Percentiles rank a stretch among this genome's conserved stretches.
These are phyloP conservation scores for Leptinotarsa rubiginosa DNA, from an alignment of 2,888 invertebrate genomes.

Conservation along the genomic window DNA sequence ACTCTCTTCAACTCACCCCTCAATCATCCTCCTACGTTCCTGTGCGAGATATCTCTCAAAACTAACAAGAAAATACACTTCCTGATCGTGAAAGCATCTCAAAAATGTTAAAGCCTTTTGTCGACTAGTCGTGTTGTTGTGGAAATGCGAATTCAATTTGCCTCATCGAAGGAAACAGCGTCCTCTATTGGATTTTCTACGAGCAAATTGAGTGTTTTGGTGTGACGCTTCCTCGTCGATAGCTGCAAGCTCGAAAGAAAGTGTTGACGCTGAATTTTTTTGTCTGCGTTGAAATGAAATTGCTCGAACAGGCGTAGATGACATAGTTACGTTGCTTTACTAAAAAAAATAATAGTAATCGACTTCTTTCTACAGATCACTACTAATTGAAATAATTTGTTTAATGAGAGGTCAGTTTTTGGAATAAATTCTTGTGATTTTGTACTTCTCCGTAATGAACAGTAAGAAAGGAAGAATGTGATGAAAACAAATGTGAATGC, in stretches of 20 bases:
- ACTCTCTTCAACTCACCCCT: background rate
- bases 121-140: slow-evolving; percentile 19
- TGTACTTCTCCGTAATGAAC: too few relatives aligned
- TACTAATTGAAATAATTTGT: too few relatives aligned
- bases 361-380: too few relatives aligned
- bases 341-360: too few relatives aligned
- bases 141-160: slow-evolving; percentile 39
- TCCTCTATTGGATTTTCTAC: slow-evolving; percentile 38
- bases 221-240: slow-evolving; percentile 25
- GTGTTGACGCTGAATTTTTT: background rate
- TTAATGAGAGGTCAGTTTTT: too few relatives aligned
- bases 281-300: background rate
- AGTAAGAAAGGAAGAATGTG: too few relatives aligned
- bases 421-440: too few relatives aligned
- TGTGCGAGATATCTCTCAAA: slow-evolving; percentile 3
- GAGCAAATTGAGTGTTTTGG: slow-evolving; percentile 37
- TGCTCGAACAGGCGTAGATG: background rate
- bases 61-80: slow-evolving; percentile 31
- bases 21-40: background rate
- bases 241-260: background rate
- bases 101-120: slow-evolving; percentile 37
- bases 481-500: too few relatives aligned
- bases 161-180: slow-evolving; percentile 34
- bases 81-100: slow-evolving; percentile 35
- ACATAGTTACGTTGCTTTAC: too few relatives aligned